Base-by-base conservation (phyloP, 1,140 invertebrate species). In the Megathymus violae region DNA sequence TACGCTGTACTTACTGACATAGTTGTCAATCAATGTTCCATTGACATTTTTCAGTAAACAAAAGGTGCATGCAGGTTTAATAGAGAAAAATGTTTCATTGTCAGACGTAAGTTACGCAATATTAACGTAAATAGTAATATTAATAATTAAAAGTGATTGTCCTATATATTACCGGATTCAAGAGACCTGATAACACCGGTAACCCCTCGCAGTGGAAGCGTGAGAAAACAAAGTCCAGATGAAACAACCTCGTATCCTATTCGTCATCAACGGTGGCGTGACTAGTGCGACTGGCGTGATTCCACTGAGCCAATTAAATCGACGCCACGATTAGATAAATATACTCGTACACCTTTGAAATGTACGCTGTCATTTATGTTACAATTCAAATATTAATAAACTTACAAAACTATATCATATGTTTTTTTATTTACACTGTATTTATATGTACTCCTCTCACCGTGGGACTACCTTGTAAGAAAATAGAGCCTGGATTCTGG, bases 251-350 rank as follows among this genome's bases (percentile, higher is more conserved):
- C 67, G 69, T 62, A 61, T 72, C 69, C 64, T 65, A 76, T 74
- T 80, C 78, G 77, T 80, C 76, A 80, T 46, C 19, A 73, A n/a
- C n/a, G n/a, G 77, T 22, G 19, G 19, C 19, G 19, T 5, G 19
- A 22, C 19, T 22, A 5, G 19, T 5, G 19, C 19, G 19, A 22
- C n/a, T 88, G 85, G 85, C 85, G 85, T 86, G 85, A 88, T 68
- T 76, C 67, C 54, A 75, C 58, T 64, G 69, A 78, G 64, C 85
- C 85, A 88, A 88, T 88, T 77, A 81, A 60, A 63, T 72, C 58
- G 67, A 62, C 22, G 64, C 27, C 48, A 58, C 60, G 75, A 86
- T 82, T 80, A 86, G 83, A 86, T 86, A 84, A 78, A 36, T 50
- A 46, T 22, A 56, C 40, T 48, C 31, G 44, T 27, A n/a, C n/a